Evolutionary conservation across 2,113 vertebrate species (phyloP).

Genomic region (Macaca mulatta): DNA sequence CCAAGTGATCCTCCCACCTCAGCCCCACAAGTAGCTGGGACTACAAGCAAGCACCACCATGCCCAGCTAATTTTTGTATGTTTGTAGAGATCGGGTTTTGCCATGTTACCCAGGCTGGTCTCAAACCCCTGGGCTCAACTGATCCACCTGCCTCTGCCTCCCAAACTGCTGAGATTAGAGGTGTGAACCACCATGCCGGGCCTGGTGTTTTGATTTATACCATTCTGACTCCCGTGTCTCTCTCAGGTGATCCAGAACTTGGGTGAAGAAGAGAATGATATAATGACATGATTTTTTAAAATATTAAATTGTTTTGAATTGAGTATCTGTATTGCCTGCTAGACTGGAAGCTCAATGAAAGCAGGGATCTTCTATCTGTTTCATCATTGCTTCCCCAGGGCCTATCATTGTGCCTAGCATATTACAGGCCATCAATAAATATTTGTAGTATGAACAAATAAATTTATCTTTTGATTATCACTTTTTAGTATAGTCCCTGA

Average conservation of each 20-base stretch:
- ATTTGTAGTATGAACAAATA: neutral
- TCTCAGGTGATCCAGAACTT: neutral
- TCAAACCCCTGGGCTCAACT: too few relatives aligned
- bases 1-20: too few relatives aligned
- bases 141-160: too few relatives aligned
- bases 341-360: neutral
- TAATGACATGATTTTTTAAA: neutral
- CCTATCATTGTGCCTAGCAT: neutral
- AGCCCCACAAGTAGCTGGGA: too few relatives aligned
- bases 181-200: too few relatives aligned
- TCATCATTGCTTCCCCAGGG: neutral
- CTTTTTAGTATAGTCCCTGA: neutral
- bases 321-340: neutral
- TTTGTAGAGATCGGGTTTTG: too few relatives aligned
- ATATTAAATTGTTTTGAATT: neutral
- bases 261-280: neutral
- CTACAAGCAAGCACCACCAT: too few relatives aligned
- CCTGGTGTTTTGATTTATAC: neutral
- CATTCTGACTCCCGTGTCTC: neutral
- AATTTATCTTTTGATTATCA: neutral
- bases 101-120: too few relatives aligned
- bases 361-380: neutral
- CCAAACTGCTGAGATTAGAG: too few relatives aligned
- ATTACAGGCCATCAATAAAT: neutral
- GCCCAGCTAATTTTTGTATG: too few relatives aligned